phyloP scores from a whole-genome alignment of 2,888 invertebrate genomes.

The Diplolepis rosae region DNA sequence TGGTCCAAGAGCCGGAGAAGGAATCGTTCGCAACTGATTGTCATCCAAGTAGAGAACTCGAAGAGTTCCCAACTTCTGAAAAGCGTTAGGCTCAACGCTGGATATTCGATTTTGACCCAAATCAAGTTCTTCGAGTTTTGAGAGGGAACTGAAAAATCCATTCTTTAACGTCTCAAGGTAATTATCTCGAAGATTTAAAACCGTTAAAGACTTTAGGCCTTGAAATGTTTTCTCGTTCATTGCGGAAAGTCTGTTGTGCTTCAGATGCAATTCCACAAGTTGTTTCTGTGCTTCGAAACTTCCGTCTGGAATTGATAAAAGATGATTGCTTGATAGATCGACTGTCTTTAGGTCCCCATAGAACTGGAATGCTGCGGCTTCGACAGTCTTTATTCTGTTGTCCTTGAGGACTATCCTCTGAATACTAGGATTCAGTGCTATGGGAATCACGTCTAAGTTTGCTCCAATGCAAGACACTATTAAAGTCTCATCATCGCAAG shows the following conservation, averaged over 20 bases:
- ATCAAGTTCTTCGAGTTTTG: conserved; percentile 88
- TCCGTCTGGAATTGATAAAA: conserved; percentile 86
- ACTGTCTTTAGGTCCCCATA: conserved; percentile 90
- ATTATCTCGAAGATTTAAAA: conserved; percentile 87
- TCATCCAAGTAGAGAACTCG: conserved; percentile 89
- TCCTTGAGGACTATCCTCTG: conserved; percentile 88
- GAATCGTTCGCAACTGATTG: conserved; percentile 86
- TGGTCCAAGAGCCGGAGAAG: conserved; percentile 83
- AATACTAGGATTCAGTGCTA: conserved; percentile 92
- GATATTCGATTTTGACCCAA: conserved; percentile 90
- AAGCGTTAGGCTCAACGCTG: conserved; percentile 84
- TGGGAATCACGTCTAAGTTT: conserved; percentile 91
- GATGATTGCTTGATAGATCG: conserved; percentile 88
- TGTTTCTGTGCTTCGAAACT: conserved; percentile 88
- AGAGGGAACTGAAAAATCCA: conserved; percentile 83
- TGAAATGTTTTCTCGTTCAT: conserved; percentile 87
- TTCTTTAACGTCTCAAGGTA: conserved; percentile 86
- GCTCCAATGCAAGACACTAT: conserved; percentile 91
- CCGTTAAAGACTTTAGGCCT: conserved; percentile 85
- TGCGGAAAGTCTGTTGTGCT: conserved; percentile 89
- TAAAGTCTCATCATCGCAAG: conserved; percentile 91
- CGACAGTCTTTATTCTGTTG: conserved; percentile 91
- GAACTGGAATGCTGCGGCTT: conserved; percentile 89
- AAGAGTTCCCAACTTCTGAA: conserved; percentile 84
- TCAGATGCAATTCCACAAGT: conserved; percentile 87